A percentile compares a stretch with the other conserved stretches of the same genome.
These are phyloP conservation scores for Pundamilia nyererei DNA, from an alignment of 2,113 vertebrate genomes.

Conservation along the genomic window DNA sequence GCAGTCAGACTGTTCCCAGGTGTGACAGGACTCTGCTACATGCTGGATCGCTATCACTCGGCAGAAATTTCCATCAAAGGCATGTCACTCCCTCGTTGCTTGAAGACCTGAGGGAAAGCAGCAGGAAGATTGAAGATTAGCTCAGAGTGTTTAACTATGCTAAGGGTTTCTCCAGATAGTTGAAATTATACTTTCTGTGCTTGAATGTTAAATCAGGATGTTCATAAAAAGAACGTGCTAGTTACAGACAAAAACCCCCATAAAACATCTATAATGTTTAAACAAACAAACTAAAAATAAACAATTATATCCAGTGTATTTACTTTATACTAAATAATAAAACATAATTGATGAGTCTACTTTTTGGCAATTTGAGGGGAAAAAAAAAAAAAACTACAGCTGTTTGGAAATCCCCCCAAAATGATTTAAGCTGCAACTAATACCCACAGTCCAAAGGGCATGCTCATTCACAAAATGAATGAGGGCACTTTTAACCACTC, in stretches of 20 bases:
- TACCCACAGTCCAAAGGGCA: background rate
- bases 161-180: background rate
- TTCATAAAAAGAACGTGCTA: background rate
- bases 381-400: background rate
- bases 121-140: background rate
- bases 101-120: slow-evolving; percentile 31
- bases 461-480: slow-evolving; percentile 10
- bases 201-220: background rate
- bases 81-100: slow-evolving; percentile 12
- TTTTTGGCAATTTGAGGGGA: too few species aligned
- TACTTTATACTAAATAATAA: background rate
- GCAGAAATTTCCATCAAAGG: slow-evolving; percentile 26
- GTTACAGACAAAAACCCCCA: fast-evolving
- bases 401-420: background rate
- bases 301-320: background rate
- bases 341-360: too few species aligned
- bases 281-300: background rate
- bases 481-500: background rate
- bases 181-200: background rate
- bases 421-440: background rate
- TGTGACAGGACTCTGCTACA: slow-evolving; percentile 68
- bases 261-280: background rate
- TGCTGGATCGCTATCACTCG: slow-evolving; percentile 48
- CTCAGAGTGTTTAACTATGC: background rate
- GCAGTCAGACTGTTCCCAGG: slow-evolving; percentile 50